Conservation (phyloP, 2,888 invertebrate species). For the Eulithis testata region DNA sequence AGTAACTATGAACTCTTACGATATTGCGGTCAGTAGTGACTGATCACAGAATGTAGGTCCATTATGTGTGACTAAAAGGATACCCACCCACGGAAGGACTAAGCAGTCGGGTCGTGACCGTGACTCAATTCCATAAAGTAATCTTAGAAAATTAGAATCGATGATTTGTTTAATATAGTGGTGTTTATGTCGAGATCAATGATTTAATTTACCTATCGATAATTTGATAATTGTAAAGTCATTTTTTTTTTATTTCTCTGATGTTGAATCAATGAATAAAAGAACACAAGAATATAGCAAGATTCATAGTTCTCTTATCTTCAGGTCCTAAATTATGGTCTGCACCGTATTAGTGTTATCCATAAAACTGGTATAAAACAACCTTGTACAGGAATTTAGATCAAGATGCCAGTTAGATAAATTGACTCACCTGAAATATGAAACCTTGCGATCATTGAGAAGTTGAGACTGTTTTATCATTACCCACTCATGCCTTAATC, state of each 20-base stretch:
- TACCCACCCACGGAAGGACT: slow-evolving; percentile 74
- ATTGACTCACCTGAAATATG: slow-evolving; percentile 51
- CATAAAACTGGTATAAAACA: slow-evolving; percentile 20
- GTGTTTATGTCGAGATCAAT: neutral
- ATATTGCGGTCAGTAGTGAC: slow-evolving; percentile 69
- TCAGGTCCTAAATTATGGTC: too few relatives aligned
- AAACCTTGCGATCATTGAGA: slow-evolving; percentile 41
- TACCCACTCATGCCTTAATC: slow-evolving; percentile 6
- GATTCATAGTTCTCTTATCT: too few relatives aligned
- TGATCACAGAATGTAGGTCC: slow-evolving; percentile 47
- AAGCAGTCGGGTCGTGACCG: slow-evolving; percentile 65
- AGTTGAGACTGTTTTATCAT: slow-evolving; percentile 39
- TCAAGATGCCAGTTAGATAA: slow-evolving; percentile 39
- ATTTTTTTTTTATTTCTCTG: too few relatives aligned
- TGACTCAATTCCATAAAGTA: slow-evolving; percentile 82
- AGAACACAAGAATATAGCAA: too few relatives aligned
- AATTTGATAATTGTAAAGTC: too few relatives aligned
- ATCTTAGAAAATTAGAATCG: slow-evolving; percentile 70
- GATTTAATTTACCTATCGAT: neutral
- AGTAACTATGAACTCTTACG: slow-evolving; percentile 39
- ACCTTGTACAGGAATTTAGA: slow-evolving; percentile 32
- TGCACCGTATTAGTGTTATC: neutral
- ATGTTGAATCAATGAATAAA: too few relatives aligned
- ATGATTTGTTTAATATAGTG: slow-evolving; percentile 74
- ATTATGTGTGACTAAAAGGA: slow-evolving; percentile 73